A percentile compares a stretch with the other conserved stretches of the same genome.
These are phyloP conservation scores for Trissoscelio sp. DNA, from an alignment of 2,888 invertebrate species.

Conservation along the genomic window DNA sequence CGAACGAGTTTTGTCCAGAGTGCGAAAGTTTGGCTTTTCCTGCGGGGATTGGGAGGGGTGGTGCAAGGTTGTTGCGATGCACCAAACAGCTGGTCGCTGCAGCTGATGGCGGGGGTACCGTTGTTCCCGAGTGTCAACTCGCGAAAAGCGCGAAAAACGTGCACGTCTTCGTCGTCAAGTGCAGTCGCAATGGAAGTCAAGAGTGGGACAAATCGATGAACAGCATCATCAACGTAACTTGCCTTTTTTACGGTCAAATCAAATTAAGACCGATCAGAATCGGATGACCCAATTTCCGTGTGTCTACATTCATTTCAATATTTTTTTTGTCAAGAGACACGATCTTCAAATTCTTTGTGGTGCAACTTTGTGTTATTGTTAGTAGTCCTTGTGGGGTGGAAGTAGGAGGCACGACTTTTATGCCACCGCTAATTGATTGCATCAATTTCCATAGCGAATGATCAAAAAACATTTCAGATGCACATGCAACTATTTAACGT, in stretches of 20 bases:
- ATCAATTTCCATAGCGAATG: constrained; percentile 51
- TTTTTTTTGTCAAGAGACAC: no score
- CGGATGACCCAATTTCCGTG: no score
- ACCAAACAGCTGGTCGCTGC: constrained; percentile 59
- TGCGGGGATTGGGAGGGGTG: constrained; percentile 11
- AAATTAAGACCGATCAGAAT: no score
- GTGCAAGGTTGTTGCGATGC: constrained; percentile 58
- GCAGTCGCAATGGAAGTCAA: no score
- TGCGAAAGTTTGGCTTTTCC: constrained; percentile 56
- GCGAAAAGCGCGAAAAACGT: not conserved
- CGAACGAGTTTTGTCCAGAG: constrained; percentile 45
- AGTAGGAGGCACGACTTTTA: constrained; percentile 9
- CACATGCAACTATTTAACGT: constrained; percentile 55
- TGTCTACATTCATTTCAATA: no score
- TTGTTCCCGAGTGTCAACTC: not conserved
- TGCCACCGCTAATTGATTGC: constrained; percentile 25
- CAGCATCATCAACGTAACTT: no score
- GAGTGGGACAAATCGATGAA: no score
- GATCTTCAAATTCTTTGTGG: no score
- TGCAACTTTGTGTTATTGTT: no score
- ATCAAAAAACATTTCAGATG: constrained; percentile 45
- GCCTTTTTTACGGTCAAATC: no score
- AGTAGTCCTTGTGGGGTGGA: not conserved
- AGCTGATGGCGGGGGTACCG: constrained; percentile 36
- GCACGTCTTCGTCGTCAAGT: no score